These are phyloP conservation scores for Luscinia luscinia DNA, from an alignment of 2,797 vertebrate genomes.

Conservation along the genomic window DNA sequence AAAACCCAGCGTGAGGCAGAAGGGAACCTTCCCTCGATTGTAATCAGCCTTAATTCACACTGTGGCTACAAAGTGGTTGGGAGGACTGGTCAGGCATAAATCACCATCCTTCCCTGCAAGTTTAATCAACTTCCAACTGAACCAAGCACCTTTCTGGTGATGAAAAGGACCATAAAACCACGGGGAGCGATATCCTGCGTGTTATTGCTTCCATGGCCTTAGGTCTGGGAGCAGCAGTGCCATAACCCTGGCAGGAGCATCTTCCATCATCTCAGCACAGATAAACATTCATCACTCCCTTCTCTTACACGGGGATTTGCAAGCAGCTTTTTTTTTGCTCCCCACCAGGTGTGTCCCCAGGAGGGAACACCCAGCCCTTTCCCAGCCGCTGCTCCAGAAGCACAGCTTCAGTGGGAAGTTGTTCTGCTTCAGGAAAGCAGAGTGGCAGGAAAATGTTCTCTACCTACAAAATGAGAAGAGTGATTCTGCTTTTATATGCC, in stretches of 20 bases:
- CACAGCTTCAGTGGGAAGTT: background rate
- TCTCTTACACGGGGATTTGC: background rate
- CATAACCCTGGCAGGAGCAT: background rate
- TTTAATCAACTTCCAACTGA: background rate
- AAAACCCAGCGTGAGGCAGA: background rate
- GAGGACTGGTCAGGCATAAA: background rate
- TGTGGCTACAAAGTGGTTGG: background rate
- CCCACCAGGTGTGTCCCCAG: background rate
- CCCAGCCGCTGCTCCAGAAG: background rate
- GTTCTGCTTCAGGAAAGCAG: background rate
- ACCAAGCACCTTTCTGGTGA: background rate
- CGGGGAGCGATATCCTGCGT: fast-evolving
- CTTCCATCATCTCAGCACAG: background rate
- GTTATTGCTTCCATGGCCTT: background rate
- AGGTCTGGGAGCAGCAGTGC: background rate
- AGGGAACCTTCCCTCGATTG: background rate
- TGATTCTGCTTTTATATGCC: background rate
- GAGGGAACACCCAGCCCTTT: background rate
- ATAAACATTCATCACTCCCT: background rate
- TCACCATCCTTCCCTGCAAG: background rate
- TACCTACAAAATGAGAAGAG: background rate
- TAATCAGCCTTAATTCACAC: background rate
- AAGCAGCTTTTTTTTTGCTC: background rate
- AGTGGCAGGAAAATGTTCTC: background rate
- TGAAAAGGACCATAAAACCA: background rate